Evolutionary conservation across 2,888 invertebrate genomes (phyloP), one percentile per base, ranked within the genome.

Genomic region (Leptopterna dolabrata): DNA sequence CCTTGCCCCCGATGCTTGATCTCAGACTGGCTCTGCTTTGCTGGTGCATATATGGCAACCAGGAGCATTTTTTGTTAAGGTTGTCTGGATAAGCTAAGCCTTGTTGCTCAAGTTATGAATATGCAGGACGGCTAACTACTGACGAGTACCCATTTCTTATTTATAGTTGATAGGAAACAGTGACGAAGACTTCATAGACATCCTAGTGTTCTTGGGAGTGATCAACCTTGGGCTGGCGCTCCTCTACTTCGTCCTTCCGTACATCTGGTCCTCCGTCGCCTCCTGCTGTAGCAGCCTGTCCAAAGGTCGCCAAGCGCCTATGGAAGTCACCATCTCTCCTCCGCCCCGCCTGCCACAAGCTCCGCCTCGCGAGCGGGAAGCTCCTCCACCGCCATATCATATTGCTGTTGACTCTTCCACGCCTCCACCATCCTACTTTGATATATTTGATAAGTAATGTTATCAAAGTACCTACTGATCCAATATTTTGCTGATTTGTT

Each of bases 311-410:
- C 89, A 84, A 76, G 89, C 41, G 82, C 90, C 87, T 76, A 89
- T 51, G 88, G 89, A 82, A 88, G 90, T 87, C 78, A 89, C 93
- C 92, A 47, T 87, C 11, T 55, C 80, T 0, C 85, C 85, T 0
- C 86, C 87, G 7, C 85, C 71, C 14, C 71, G 63, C 14, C 81
- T 81, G 2, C 78, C 82, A 1, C 24, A 63, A 11, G 86, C 82
- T 7, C 76, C 36, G 19, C 78, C 86, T 16, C 70, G 76, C 11
- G 73, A 80, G 86, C 92, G 92, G 27, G 90, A 91, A 80, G 92
- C 93, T 90, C 93, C 94, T 76, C 95, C 96, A 27, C 96, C 96
- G n/a, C 96, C 96, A 13, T 96, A 96, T 93, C 96, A 96, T 92
- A 95, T 96, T 92, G 96, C 96, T 63, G 95, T 96, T 90, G 94